Base-by-base conservation (phyloP, 2,797 vertebrate genomes). In the Potorous gilbertii region DNA sequence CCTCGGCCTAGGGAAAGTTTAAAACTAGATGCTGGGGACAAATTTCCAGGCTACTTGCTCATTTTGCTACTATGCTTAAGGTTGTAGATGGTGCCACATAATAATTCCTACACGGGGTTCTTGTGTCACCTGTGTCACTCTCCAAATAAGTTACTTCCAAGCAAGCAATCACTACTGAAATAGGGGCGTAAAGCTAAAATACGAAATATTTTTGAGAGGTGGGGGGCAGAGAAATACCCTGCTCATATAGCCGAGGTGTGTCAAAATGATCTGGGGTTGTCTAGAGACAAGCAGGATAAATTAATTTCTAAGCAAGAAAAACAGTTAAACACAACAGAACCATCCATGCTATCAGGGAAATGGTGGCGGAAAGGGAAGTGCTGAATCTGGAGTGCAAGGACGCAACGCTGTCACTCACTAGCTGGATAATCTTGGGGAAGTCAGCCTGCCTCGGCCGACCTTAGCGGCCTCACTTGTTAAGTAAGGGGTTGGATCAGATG, bases 31-130 rank as follows among this genome's bases (percentile, higher is more conserved):
- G 18, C 89, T 0, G n/a, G 92, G 94, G 93, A 55, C 57, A 93
- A 55, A 24, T 31, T 74, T 74, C n/a, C 5, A 62, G 31, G 91
- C 24, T 4, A 6, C 16, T 18, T 40, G 34, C 74, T 29, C 54
- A 96, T 56, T 92, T 94, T 94, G 94, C 93, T 96, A 87, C 11
- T 50, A 4, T 91, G 59, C 55, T 16, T 87, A 94, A 94, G 50
- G 54, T 55, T 96, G 56, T 90, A 93, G 93, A 57, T 93, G 96
- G 95, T 56, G 50, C 18, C 14, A 93, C 0, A 81, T 2, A 81
- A 81, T 87, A 27, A 46, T 92, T 18, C 50, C 29, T 12, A 55
- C 92, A 90, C 56, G 94, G 46, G 40, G 81, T 31, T 66, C 0
- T 92, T 94, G 74, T 1, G 91, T 92, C 55, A 97, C 91, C 55